Conservation (phyloP, 2,113 vertebrate species). For the Pygoscelis adeliae region DNA sequence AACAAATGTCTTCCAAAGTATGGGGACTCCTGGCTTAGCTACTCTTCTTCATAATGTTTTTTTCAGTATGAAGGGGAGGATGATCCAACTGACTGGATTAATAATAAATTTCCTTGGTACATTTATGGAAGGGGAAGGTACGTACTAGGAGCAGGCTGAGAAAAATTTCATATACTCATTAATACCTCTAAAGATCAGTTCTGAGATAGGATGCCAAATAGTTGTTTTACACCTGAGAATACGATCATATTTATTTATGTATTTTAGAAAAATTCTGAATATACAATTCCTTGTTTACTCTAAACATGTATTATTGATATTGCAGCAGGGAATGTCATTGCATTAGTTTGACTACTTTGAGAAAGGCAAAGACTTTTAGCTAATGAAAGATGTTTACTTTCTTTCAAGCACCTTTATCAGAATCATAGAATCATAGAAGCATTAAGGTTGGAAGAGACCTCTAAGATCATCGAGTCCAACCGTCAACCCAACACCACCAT, state of each 20-base stretch:
- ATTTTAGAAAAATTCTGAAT: slow-evolving; percentile 75
- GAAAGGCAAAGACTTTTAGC: slow-evolving; percentile 78
- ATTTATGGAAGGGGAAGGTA: slow-evolving; percentile 76
- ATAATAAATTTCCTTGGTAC: slow-evolving; percentile 63
- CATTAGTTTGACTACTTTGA: slow-evolving; percentile 71
- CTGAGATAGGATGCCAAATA: slow-evolving; percentile 55
- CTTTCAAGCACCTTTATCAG: slow-evolving; percentile 80
- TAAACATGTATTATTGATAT: slow-evolving; percentile 73
- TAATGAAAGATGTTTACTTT: slow-evolving; percentile 73
- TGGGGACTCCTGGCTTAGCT: neutral
- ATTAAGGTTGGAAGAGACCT: too few species aligned
- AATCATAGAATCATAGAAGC: too few species aligned
- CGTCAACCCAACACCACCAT: too few species aligned
- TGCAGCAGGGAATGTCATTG: neutral
- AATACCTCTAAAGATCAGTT: slow-evolving; percentile 83
- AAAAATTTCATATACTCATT: slow-evolving; percentile 63
- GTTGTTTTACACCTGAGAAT: slow-evolving; percentile 58
- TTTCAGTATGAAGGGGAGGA: neutral
- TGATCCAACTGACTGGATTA: neutral
- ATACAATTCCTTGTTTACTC: slow-evolving; percentile 78
- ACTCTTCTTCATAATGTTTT: neutral
- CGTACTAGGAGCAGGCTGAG: slow-evolving; percentile 65
- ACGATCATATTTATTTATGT: slow-evolving; percentile 20
- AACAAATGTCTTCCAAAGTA: neutral
- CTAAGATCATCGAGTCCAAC: too few species aligned